Evolutionary conservation across 2,797 vertebrate species (phyloP).

Genomic region (Acestrorhynchus altus): DNA sequence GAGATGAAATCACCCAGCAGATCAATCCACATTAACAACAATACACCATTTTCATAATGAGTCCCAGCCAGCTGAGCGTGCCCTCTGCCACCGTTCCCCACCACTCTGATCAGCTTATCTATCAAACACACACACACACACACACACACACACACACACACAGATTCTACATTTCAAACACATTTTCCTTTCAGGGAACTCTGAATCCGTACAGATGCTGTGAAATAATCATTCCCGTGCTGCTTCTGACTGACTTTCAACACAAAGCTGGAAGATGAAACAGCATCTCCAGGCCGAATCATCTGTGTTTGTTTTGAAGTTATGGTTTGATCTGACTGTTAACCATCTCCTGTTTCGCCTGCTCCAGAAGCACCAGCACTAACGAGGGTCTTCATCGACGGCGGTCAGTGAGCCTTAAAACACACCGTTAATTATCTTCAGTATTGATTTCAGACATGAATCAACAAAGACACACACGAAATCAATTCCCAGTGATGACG

Average conservation of each 20-base stretch:
- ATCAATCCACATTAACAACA: constrained; percentile 38
- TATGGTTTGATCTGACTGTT: background rate
- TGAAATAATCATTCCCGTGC: constrained; percentile 27
- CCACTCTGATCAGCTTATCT: constrained; percentile 35
- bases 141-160: background rate
- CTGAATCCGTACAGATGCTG: constrained; percentile 9
- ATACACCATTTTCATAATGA: constrained; percentile 44
- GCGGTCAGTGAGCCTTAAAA: background rate
- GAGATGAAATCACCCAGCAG: constrained; percentile 10
- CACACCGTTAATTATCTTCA: background rate
- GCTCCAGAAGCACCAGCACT: background rate
- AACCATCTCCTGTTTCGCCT: background rate
- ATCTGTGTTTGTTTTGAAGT: background rate
- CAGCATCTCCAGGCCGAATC: background rate
- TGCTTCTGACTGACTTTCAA: background rate
- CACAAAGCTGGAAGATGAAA: background rate
- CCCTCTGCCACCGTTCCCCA: background rate
- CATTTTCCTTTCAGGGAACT: constrained; percentile 8
- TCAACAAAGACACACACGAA: background rate
- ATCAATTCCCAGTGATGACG: too few species aligned
- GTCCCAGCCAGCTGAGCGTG: constrained; percentile 17
- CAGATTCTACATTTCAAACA: background rate
- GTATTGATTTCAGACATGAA: background rate
- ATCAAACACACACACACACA: constrained; percentile 1
- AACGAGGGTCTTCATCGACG: background rate